Base-by-base conservation (phyloP, 2,113 vertebrate species). In the Trematocara nigrifrons region DNA sequence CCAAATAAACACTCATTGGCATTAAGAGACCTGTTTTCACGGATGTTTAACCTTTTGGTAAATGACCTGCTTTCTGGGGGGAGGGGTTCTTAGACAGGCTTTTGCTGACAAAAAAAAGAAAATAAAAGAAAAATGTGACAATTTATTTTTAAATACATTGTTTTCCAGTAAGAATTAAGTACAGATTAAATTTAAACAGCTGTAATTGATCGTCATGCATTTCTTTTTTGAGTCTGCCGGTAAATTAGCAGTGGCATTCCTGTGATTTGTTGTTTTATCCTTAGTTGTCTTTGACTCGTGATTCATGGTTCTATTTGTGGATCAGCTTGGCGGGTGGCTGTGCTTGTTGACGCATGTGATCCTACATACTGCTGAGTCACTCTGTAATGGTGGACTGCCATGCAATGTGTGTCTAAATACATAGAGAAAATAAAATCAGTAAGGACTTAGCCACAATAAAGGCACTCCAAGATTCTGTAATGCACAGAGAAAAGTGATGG, bases 21-120 rank as follows among this genome's bases (percentile, higher is more conserved):
- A 91, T 77, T 84, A 86, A 59, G 84, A 7, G 16, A 52, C 51
- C 64, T 22, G 40, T 71, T 89, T 93, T 90, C 83, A 93, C 77
- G 84, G 85, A 10, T 81, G 18, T 86, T 92, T 94, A 89, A 87
- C 22, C 89, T 86, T 86, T 89, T 89, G 49, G 29, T 78, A 87
- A 85, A 87, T 52, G 7, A 87, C 71, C 76, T 82, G 57, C 49
- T 52, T 64, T 38, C 2, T 81, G 29, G 6, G 54, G 15, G 15
- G 31, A 10, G 13, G 56, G 31, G 31, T 35, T 71, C 76, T 49
- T 31, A 49, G 10, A 35, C 7, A 10, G 33, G 29, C 40, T 31
- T 49, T 49, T 49, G 22, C 71, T 76, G 45, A 76, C 15, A 51
- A 31, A 31, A 64, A 52, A 66, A 79, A 64, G 1, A 6, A 35